A percentile compares a stretch with the other conserved stretches of the same genome.
phyloP scores from a whole-genome alignment of 2,113 vertebrate genomes.

The Synodontis membranacea region DNA sequence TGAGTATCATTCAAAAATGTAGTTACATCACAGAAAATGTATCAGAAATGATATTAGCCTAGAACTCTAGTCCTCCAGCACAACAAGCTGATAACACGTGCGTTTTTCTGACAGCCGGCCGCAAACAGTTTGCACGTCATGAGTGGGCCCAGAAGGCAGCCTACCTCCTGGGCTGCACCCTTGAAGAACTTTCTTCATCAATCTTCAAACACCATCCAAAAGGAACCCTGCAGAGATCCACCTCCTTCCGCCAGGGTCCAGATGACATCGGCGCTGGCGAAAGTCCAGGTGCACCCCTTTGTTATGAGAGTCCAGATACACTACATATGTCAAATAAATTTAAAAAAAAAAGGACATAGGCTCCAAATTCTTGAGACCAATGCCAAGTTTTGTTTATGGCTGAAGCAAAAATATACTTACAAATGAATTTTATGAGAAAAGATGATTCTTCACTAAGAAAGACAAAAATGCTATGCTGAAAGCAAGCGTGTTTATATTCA shows the following conservation, averaged over 20 bases:
- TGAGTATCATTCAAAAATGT: background rate
- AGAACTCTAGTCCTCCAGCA: background rate
- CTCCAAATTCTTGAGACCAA: background rate
- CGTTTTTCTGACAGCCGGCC: constrained; percentile 70
- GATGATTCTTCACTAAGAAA: background rate
- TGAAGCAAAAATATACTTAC: background rate
- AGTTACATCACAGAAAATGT: background rate
- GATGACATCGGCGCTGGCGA: constrained; percentile 78
- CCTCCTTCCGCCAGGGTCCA: constrained; percentile 87
- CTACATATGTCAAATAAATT: background rate
- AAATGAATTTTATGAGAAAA: background rate
- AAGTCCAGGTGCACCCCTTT: constrained; percentile 66
- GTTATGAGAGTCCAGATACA: background rate
- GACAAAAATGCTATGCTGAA: background rate
- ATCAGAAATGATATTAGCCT: background rate
- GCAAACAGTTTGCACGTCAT: constrained; percentile 91
- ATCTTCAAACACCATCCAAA: constrained; percentile 94
- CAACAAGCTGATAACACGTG: background rate
- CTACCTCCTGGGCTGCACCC: constrained; percentile 85
- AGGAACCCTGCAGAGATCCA: constrained; percentile 83
- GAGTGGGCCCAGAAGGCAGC: constrained; percentile 98
- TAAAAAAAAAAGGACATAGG: background rate
- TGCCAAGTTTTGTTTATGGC: background rate
- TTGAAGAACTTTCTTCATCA: constrained; percentile 93
- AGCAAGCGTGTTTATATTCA: background rate